phyloP scores from a whole-genome alignment of 2,888 invertebrate species.

The Lasioglossum oenotherae region DNA sequence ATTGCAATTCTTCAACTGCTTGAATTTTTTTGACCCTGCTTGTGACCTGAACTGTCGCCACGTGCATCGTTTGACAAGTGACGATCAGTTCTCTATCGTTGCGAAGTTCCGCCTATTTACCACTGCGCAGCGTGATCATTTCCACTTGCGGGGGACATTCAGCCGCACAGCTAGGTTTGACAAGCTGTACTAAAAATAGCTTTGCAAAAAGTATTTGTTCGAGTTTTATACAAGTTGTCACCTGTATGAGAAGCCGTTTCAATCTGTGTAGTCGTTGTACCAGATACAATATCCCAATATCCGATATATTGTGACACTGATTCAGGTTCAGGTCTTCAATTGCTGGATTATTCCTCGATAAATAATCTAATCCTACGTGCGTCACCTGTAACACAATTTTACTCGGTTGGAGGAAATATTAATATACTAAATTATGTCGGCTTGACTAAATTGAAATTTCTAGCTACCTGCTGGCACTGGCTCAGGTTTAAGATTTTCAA shows the following conservation, averaged over 20 bases:
- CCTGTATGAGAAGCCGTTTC: conserved; percentile 86
- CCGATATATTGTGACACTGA: conserved; percentile 89
- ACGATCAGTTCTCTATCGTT: no score
- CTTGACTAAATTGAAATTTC: background rate
- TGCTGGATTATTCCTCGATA: conserved; percentile 89
- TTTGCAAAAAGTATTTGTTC: conserved; percentile 3
- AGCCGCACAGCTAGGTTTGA: no score
- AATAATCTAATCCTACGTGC: conserved; percentile 87
- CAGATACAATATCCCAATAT: conserved; percentile 86
- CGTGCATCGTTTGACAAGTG: no score
- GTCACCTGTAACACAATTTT: conserved; percentile 85
- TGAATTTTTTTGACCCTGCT: no score
- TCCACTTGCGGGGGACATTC: no score
- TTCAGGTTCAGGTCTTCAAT: conserved; percentile 89
- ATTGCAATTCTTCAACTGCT: no score
- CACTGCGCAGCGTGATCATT: no score
- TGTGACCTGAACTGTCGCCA: no score
- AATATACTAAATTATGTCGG: background rate
- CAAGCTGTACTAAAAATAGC: background rate
- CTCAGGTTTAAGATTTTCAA: conserved; percentile 87
- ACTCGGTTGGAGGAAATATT: background rate
- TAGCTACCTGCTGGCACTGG: conserved; percentile 87
- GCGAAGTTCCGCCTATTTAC: no score
- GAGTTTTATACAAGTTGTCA: conserved; percentile 71
- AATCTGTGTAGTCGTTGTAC: conserved; percentile 85